Evolutionary conservation across 2,113 vertebrate species (phyloP).

Genomic region (Ancistrus triradiatus): DNA sequence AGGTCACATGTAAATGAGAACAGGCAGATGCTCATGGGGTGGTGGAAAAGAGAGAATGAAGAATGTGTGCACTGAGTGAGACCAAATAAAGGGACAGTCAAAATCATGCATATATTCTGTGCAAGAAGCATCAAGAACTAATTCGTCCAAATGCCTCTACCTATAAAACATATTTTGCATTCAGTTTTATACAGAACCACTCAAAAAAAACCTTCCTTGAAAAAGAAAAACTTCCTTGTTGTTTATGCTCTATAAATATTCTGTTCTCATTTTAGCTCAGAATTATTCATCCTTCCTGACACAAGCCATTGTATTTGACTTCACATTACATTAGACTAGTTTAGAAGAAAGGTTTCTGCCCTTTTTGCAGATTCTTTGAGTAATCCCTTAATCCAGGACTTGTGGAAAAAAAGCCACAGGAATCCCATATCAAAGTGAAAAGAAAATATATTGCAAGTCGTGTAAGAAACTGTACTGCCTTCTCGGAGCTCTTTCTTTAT

Average conservation of each 20-base stretch:
- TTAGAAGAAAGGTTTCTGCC: constrained; percentile 18
- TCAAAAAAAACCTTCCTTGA: too few species aligned
- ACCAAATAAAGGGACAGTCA: constrained; percentile 10
- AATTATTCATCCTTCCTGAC: too few species aligned
- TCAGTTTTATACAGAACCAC: too few species aligned
- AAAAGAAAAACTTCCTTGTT: not conserved
- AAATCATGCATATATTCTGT: not conserved
- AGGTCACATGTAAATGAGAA: constrained; percentile 56
- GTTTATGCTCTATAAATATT: too few species aligned
- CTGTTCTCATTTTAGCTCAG: not conserved
- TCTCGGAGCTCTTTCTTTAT: too few species aligned
- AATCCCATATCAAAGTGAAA: not conserved
- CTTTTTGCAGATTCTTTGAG: constrained; percentile 13
- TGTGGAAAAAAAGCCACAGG: not conserved
- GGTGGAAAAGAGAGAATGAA: constrained; percentile 37
- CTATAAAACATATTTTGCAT: not conserved
- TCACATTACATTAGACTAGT: not conserved
- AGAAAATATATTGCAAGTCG: not conserved
- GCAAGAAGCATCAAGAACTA: constrained; percentile 46
- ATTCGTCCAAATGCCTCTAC: constrained; percentile 47
- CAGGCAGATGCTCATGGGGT: constrained; percentile 39
- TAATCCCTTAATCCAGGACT: constrained; percentile 1
- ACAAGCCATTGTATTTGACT: constrained; percentile 5
- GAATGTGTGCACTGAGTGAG: constrained; percentile 4
- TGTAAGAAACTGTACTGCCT: too few species aligned